phyloP scores from a whole-genome alignment of 2,113 vertebrate genomes.

The Murina feae region DNA sequence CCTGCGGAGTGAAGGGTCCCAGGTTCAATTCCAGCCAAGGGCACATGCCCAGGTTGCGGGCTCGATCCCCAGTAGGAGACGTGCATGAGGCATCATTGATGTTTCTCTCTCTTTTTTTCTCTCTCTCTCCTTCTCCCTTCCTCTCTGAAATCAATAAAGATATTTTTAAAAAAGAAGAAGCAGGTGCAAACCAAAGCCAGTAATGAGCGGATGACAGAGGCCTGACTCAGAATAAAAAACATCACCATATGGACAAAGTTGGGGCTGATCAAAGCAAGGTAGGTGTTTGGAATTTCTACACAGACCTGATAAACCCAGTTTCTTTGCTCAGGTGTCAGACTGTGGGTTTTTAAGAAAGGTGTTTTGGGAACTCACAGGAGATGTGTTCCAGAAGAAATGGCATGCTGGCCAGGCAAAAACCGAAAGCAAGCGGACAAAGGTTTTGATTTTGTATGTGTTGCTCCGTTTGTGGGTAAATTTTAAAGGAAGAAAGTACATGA shows the following conservation, averaged over 20 bases:
- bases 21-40: too few species aligned
- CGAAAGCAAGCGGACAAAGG: background rate
- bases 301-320: background rate
- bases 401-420: background rate
- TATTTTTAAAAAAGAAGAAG: background rate
- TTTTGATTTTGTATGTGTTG: background rate
- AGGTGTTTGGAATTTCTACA: fast-evolving
- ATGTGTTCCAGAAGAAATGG: background rate
- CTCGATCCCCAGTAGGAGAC: too few species aligned
- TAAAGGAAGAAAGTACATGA: background rate
- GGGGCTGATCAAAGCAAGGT: background rate
- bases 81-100: too few species aligned
- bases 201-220: background rate
- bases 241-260: background rate
- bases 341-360: background rate
- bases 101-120: too few species aligned
- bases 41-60: too few species aligned
- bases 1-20: too few species aligned
- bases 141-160: background rate
- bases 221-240: background rate
- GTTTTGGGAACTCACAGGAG: background rate
- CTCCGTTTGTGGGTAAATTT: background rate
- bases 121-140: too few species aligned
- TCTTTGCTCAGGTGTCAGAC: background rate
- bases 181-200: background rate